phyloP scores from a whole-genome alignment of 2,113 vertebrate genomes.

The Strix aluco region DNA sequence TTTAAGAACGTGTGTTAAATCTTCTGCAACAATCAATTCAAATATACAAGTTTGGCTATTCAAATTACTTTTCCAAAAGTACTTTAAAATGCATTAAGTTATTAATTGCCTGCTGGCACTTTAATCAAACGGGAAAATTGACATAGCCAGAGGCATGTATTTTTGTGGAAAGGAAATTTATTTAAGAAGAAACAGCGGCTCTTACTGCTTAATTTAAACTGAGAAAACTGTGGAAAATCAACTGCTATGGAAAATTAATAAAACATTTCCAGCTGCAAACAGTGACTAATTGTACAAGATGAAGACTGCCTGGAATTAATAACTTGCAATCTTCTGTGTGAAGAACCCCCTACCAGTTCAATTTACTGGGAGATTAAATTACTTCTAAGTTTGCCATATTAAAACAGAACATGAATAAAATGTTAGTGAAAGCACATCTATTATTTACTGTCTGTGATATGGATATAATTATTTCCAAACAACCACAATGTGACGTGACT shows the following conservation, averaged over 20 bases:
- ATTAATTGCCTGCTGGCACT: constrained; percentile 88
- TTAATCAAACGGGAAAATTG: constrained; percentile 88
- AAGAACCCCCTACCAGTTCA: constrained; percentile 89
- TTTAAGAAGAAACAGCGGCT: constrained; percentile 85
- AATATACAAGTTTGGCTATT: constrained; percentile 83
- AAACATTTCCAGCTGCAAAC: constrained; percentile 89
- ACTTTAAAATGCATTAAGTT: constrained; percentile 90
- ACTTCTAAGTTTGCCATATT: constrained; percentile 93
- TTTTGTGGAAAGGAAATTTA: constrained; percentile 86
- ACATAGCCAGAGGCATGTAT: constrained; percentile 85
- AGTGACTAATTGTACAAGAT: constrained; percentile 91
- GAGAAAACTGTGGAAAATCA: constrained; percentile 87
- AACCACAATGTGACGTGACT: constrained; percentile 85
- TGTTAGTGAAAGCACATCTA: constrained; percentile 86
- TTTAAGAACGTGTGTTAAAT: constrained; percentile 77
- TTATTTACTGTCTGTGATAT: constrained; percentile 95
- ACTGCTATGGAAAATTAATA: constrained; percentile 86
- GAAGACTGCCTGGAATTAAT: constrained; percentile 91
- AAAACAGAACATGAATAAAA: constrained; percentile 90
- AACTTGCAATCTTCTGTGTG: constrained; percentile 88
- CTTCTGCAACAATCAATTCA: constrained; percentile 82
- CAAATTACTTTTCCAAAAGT: constrained; percentile 87
- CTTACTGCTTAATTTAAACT: constrained; percentile 88
- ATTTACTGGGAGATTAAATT: constrained; percentile 92
- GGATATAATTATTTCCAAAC: constrained; percentile 92